Conservation (phyloP, 2,113 vertebrate species). For the Hemicordylus capensis region DNA sequence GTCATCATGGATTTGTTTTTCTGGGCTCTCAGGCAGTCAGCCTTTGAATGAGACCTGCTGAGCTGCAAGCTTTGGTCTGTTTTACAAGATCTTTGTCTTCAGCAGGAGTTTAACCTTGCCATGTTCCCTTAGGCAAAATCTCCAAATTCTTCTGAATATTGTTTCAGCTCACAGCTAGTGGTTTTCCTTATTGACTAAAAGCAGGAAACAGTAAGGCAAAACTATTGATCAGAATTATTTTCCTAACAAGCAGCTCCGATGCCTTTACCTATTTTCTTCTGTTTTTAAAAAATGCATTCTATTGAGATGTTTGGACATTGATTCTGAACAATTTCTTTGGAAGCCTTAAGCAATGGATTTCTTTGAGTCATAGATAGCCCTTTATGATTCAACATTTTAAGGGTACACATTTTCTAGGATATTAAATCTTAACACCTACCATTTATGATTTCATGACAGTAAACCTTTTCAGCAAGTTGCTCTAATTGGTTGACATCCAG, state of each 20-base stretch:
- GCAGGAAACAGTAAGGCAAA: slow-evolving; percentile 39
- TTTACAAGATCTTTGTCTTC: slow-evolving; percentile 11
- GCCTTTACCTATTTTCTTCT: slow-evolving; percentile 19
- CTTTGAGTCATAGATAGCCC: background rate
- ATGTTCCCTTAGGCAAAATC: slow-evolving; percentile 32
- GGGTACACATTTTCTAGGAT: too few relatives aligned
- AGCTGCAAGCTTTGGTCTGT: slow-evolving; percentile 34
- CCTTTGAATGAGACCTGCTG: slow-evolving; percentile 27
- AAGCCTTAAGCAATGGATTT: background rate
- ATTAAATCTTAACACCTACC: too few relatives aligned
- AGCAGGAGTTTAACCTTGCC: background rate
- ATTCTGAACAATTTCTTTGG: too few relatives aligned
- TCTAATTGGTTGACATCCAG: too few relatives aligned
- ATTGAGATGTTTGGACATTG: too few relatives aligned
- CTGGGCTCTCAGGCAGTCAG: slow-evolving; percentile 31
- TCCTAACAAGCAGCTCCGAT: slow-evolving; percentile 49
- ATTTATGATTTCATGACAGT: background rate
- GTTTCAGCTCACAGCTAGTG: background rate
- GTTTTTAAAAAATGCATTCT: too few relatives aligned
- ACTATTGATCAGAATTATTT: slow-evolving; percentile 32
- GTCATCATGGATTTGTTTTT: slow-evolving; percentile 40
- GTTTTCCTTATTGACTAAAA: slow-evolving; percentile 23
- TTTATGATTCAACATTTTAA: background rate
- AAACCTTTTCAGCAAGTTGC: background rate
- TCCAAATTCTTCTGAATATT: too few relatives aligned